Evolutionary conservation across 1,140 invertebrate species (phyloP).

Genomic region (Sminthurinus signatus): DNA sequence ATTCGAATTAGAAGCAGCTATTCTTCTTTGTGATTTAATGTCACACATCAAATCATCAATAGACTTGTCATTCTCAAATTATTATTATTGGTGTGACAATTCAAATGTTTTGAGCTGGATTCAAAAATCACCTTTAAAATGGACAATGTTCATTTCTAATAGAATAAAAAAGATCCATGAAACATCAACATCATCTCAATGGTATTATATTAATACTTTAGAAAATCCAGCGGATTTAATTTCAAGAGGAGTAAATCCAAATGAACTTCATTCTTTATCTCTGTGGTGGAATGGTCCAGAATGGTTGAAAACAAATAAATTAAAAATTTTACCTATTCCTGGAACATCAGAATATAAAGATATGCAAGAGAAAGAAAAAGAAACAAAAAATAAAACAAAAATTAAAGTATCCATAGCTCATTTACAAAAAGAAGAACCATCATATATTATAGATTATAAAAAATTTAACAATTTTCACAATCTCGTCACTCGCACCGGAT

Average conservation of each 20-base stretch:
- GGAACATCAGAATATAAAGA: too few relatives aligned
- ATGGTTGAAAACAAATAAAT: constrained; percentile 31
- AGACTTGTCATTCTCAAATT: background rate
- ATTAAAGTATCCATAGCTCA: too few relatives aligned
- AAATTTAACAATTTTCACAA: too few relatives aligned
- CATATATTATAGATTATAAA: too few relatives aligned
- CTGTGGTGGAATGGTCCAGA: constrained; percentile 47
- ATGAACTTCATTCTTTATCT: constrained; percentile 33
- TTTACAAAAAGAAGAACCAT: too few relatives aligned
- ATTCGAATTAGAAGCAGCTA: constrained; percentile 3
- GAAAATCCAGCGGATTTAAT: constrained; percentile 48
- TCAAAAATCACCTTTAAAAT: background rate
- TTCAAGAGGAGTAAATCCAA: constrained; percentile 44
- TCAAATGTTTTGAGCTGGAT: constrained; percentile 4
- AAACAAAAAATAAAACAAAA: too few relatives aligned
- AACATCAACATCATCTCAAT: constrained; percentile 33
- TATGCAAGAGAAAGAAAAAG: too few relatives aligned
- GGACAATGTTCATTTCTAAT: constrained; percentile 2
- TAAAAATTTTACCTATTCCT: too few relatives aligned
- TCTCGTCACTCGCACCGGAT: too few relatives aligned
- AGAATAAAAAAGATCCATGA: constrained; percentile 1
- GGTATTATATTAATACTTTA: constrained; percentile 42
- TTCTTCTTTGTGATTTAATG: background rate
- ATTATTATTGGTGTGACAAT: background rate
- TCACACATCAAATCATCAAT: background rate